A percentile compares a stretch with the other conserved stretches of the same genome.
phyloP scores from a whole-genome alignment of 2,888 invertebrate genomes.

The Lasioglossum morio region DNA sequence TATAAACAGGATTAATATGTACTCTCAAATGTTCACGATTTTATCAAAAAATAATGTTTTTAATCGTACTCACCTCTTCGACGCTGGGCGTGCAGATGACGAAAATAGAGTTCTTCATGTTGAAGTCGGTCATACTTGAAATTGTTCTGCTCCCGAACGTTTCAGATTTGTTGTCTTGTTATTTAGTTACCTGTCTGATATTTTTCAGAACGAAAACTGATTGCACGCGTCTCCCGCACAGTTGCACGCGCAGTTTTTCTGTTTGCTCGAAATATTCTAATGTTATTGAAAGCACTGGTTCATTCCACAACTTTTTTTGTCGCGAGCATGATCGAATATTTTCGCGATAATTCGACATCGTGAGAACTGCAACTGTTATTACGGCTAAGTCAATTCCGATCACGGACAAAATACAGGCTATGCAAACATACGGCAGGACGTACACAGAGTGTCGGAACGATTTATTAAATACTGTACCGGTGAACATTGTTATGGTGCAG shows the following conservation, averaged over 20 bases:
- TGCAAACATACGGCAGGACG: conserved; percentile 62
- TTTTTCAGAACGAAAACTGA: neutral
- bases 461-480: conserved; percentile 67
- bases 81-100: neutral
- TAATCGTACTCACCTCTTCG: neutral
- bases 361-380: conserved; percentile 60
- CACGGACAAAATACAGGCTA: conserved; percentile 63
- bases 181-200: neutral
- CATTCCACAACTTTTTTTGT: neutral
- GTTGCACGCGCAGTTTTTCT: neutral
- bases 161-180: neutral
- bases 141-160: neutral
- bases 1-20: neutral
- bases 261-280: neutral
- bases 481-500: conserved; percentile 64
- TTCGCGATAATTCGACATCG: conserved; percentile 56
- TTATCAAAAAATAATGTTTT: neutral
- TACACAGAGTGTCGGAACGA: conserved; percentile 58
- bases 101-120: neutral
- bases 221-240: neutral
- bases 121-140: neutral
- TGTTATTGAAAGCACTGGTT: neutral
- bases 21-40: neutral
- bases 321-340: conserved; percentile 36
- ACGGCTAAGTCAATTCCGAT: conserved; percentile 67